phyloP scores from a whole-genome alignment of 2,888 invertebrate species.

The Trypoxylon attenuatum region DNA sequence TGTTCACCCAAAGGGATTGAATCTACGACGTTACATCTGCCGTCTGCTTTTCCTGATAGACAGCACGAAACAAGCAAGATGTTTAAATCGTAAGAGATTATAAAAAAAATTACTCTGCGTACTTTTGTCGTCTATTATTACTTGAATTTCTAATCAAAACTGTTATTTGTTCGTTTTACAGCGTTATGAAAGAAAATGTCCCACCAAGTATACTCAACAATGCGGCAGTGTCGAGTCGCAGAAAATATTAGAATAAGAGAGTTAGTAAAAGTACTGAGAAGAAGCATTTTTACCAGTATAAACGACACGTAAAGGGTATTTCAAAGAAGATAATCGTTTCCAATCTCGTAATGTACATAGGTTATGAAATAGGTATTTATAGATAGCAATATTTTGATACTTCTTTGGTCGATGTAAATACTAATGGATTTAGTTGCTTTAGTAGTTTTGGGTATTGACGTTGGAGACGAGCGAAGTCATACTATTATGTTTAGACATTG shows the following conservation, averaged over 20 bases:
- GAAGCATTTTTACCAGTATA: not conserved
- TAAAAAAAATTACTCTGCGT: not conserved
- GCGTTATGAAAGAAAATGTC: conserved; percentile 55
- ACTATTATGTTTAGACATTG: not conserved
- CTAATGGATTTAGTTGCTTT: not conserved
- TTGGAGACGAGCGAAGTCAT: not conserved
- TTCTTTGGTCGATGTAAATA: not conserved
- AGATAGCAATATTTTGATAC: not conserved
- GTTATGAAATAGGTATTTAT: not conserved
- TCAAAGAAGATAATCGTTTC: not conserved
- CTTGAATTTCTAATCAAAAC: not conserved
- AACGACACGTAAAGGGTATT: not conserved
- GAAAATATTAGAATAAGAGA: not conserved
- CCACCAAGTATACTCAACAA: conserved; percentile 36
- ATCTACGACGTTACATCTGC: no score
- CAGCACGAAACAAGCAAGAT: not conserved
- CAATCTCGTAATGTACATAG: not conserved
- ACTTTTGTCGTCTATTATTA: not conserved
- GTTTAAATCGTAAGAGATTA: not conserved
- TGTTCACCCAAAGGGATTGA: no score
- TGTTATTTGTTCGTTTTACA: conserved; percentile 25
- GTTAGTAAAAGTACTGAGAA: not conserved
- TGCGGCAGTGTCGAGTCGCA: not conserved
- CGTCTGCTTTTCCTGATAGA: not conserved
- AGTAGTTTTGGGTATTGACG: not conserved